Conservation (phyloP, 1,140 invertebrate species). For the Drosophila busckii region DNA sequence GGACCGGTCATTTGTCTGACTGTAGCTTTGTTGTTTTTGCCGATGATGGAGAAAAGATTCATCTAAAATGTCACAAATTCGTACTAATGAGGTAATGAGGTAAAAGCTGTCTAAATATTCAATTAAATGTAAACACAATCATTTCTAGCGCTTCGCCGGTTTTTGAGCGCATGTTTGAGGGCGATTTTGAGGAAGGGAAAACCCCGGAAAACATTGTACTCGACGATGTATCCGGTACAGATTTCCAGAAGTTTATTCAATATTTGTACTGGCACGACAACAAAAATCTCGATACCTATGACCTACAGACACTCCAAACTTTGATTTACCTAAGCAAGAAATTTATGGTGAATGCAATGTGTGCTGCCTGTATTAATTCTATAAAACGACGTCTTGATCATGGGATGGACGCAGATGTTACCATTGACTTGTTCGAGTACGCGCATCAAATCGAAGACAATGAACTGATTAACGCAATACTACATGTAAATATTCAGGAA, state of each 20-base stretch:
- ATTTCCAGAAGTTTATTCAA: constrained; percentile 33
- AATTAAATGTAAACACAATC: neutral
- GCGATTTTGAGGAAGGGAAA: constrained; percentile 25
- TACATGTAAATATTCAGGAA: constrained; percentile 7
- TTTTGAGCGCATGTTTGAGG: constrained; percentile 43
- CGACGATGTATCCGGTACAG: constrained; percentile 27
- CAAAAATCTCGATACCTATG: constrained; percentile 1
- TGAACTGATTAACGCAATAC: neutral
- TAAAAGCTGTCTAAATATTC: neutral
- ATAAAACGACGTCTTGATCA: neutral
- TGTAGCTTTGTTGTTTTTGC: constrained; percentile 33
- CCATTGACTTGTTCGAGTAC: constrained; percentile 31
- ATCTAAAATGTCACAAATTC: constrained; percentile 35
- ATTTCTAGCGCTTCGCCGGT: constrained; percentile 24
- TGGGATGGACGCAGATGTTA: constrained; percentile 9
- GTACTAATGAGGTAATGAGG: constrained; percentile 25
- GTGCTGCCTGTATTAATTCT: constrained; percentile 7
- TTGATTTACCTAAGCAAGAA: constrained; percentile 37
- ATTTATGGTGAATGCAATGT: constrained; percentile 27
- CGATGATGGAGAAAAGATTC: constrained; percentile 15
- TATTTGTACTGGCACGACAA: constrained; percentile 35
- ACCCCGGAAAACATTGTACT: constrained; percentile 33
- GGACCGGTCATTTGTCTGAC: constrained; percentile 33
- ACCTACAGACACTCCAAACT: constrained; percentile 15
- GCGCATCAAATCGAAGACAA: constrained; percentile 19